Conservation (phyloP, 2,797 vertebrate species). For the Hypotaenidia philippensis region DNA sequence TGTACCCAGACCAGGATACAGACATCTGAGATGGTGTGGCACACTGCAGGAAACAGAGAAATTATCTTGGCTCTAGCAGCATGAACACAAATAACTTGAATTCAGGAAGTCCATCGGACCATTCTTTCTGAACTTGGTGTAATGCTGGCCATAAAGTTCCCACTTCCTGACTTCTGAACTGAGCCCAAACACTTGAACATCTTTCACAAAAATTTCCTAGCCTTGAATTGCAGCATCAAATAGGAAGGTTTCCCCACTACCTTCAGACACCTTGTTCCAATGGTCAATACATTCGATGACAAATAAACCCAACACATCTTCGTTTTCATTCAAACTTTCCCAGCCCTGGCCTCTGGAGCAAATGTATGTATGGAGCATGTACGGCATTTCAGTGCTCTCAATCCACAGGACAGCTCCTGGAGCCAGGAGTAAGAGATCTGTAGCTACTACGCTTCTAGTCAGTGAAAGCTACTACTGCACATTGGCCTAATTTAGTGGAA, state of each 20-base stretch:
- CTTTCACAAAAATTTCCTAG: constrained; percentile 21
- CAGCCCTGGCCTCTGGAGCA: neutral
- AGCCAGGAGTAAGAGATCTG: neutral
- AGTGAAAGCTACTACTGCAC: neutral
- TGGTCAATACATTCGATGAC: neutral
- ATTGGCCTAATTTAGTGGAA: constrained; percentile 29
- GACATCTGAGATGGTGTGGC: neutral
- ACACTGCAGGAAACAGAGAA: neutral
- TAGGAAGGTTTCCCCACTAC: neutral
- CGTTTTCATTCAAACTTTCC: neutral
- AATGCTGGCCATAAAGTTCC: neutral
- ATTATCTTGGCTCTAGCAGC: neutral
- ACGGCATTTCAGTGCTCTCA: neutral
- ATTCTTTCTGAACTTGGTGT: neutral
- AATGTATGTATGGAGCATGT: neutral
- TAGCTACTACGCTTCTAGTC: neutral
- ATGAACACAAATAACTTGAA: neutral
- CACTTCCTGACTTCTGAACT: neutral
- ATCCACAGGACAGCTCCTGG: neutral
- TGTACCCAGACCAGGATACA: neutral
- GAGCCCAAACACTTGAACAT: neutral
- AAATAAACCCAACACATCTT: neutral
- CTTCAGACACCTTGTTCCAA: neutral
- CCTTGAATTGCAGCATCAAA: neutral
- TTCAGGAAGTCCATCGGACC: neutral